Percentiles rank a stretch among this genome's conserved stretches.
These are phyloP conservation scores for Pectinophora gossypiella DNA, from an alignment of 1,140 invertebrate genomes.

Conservation along the genomic window DNA sequence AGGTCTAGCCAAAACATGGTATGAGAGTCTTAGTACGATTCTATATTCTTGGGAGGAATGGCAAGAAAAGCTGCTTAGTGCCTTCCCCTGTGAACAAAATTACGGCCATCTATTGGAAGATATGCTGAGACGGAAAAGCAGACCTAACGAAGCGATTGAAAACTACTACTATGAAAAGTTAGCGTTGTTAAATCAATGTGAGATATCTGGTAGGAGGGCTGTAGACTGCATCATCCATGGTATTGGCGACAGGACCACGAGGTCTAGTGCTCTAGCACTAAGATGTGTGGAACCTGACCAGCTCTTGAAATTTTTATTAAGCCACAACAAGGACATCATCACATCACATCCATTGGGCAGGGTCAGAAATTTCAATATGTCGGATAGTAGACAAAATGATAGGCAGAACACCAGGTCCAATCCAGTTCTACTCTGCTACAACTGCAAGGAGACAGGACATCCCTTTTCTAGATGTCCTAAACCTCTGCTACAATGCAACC, in stretches of 20 bases:
- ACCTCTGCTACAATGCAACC: constrained; percentile 13
- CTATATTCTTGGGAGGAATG: constrained; percentile 12
- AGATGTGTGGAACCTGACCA: constrained; percentile 5
- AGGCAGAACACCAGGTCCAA: not conserved
- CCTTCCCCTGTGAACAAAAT: constrained; percentile 13
- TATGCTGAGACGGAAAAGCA: constrained; percentile 1
- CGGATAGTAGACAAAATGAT: not conserved
- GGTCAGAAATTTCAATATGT: constrained; percentile 13
- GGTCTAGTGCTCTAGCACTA: constrained; percentile 10
- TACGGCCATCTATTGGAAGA: constrained; percentile 10
- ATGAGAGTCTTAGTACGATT: constrained; percentile 9
- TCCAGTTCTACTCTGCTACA: constrained; percentile 10
- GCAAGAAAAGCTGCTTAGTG: constrained; percentile 7
- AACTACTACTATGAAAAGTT: not conserved
- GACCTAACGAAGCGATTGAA: not conserved
- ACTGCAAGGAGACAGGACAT: constrained; percentile 21
- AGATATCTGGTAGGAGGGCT: not conserved
- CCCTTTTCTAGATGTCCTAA: constrained; percentile 11
- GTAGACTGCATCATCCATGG: constrained; percentile 15
- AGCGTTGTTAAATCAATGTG: not conserved
- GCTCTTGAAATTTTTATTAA: constrained; percentile 9
- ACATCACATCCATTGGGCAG: constrained; percentile 16
- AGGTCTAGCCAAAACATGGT: constrained; percentile 14
- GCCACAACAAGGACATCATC: constrained; percentile 11
- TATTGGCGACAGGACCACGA: constrained; percentile 9